Percentiles rank a stretch among this genome's conserved stretches.
Evolutionary conservation across 2,113 vertebrate genomes (phyloP).

Genomic region (Cnemophilus loriae): DNA sequence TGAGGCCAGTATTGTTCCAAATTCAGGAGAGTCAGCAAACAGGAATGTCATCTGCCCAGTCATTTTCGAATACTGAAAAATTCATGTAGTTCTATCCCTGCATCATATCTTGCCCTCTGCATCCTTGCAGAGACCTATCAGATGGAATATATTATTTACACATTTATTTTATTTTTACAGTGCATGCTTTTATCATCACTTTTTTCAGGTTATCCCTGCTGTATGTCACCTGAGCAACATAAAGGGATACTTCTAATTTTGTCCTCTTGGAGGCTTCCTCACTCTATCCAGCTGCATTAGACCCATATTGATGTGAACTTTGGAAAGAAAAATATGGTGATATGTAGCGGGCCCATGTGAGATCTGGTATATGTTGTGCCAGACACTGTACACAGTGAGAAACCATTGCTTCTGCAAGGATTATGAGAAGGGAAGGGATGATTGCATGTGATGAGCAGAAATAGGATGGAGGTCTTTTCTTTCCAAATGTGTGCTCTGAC

Average conservation of each 20-base stretch:
- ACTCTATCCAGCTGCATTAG: neutral
- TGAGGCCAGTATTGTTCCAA: neutral
- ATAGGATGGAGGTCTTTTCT: neutral
- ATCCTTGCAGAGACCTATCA: neutral
- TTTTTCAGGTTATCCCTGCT: neutral
- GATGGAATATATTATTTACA: neutral
- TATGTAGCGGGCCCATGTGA: neutral
- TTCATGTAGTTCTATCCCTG: neutral
- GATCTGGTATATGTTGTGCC: neutral
- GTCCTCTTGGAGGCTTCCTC: neutral
- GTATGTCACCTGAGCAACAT: neutral
- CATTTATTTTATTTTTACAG: neutral
- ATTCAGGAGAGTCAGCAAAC: neutral
- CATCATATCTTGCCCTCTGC: neutral
- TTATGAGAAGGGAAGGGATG: neutral
- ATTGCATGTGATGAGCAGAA: neutral
- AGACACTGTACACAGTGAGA: neutral
- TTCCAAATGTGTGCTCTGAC: neutral
- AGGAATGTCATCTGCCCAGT: neutral
- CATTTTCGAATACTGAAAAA: neutral
- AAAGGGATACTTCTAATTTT: neutral
- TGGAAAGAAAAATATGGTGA: neutral
- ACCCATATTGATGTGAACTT: neutral
- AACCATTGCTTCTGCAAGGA: neutral
- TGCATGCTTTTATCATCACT: neutral